Base-by-base conservation (phyloP, 92 coral and sea anemone genomes). In the Desmophyllum pertusum region DNA sequence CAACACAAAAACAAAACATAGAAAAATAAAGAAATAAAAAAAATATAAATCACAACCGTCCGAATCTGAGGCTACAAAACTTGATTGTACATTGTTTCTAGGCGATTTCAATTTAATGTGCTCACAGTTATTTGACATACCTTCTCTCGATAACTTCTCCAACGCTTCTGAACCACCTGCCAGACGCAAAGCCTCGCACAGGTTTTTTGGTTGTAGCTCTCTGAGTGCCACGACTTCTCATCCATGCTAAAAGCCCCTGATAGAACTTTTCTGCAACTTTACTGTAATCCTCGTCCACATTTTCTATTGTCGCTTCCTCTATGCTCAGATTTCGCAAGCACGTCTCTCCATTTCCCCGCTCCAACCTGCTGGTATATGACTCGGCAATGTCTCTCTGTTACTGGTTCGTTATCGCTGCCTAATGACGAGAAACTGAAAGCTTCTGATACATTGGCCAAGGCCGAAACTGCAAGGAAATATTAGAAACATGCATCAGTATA, bases 191-290 rank as follows among this genome's bases (percentile, higher is more conserved):
- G 79, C 85, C n/a, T 41, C 42, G 18, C 85, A 82, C 51, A 92
- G 80, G 10, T n/a, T 31, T 72, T n/a, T 21, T 53, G 14, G 85
- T 88, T 19, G 91, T 89, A 3, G 95, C 93, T 23, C 29, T 38
- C 43, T 23, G 48, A 9, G 30, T 8, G 25, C 83, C 84, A 40
- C 35, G 50, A 13, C 8, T 64, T 25, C 21, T 73, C 39, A 65
- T 85, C 96, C 96, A 93, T 21, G 10, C 55, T 11, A 81, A 37
- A 33, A 93, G 62, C 38, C 84, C 85, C 53, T 93, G 91, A 11
- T 50, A 81, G n/a, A 80, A 78, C 42, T 85, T 90, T 59, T 93
- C 96, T 3, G 39, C 35, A 31, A 89, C 90, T 14, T 31, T 14
- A 3, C 40, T 42, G 33, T 84, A 0, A 31, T 93, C 90, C 23